Percentiles rank a stretch among this genome's conserved stretches.
Evolutionary conservation across 2,113 vertebrate species (phyloP).

Genomic region (Rostratula benghalensis): DNA sequence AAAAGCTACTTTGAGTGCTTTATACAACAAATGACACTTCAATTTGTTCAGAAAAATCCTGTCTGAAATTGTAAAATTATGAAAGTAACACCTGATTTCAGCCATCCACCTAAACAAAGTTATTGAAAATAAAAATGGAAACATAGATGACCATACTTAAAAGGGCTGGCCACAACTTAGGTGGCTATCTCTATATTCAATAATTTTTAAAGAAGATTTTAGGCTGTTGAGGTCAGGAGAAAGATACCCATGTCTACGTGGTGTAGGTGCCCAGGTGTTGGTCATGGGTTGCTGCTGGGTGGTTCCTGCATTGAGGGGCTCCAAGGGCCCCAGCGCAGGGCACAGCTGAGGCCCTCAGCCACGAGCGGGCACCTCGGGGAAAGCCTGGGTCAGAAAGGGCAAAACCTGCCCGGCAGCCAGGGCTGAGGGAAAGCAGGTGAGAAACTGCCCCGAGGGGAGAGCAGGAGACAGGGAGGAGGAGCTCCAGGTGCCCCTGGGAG

Average conservation of each 20-base stretch:
- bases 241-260: rapidly evolving
- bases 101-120: neutral
- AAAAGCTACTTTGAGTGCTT: neutral
- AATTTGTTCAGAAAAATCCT: neutral
- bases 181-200: neutral
- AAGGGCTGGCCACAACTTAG: neutral
- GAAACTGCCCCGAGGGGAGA: neutral
- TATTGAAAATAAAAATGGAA: neutral
- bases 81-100: neutral
- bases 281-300: rapidly evolving
- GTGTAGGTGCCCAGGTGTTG: rapidly evolving
- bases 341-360: neutral
- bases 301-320: neutral
- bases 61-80: neutral
- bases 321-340: no score
- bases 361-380: neutral
- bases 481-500: neutral
- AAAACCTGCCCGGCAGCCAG: neutral
- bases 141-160: neutral
- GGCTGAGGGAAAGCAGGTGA: neutral
- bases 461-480: no score
- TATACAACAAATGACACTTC: neutral
- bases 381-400: neutral
- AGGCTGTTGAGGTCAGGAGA: neutral
- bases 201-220: neutral